A percentile compares a stretch with the other conserved stretches of the same genome.
phyloP scores from a whole-genome alignment of 2,797 vertebrate genomes.

The Mormyrops boulengeri region DNA sequence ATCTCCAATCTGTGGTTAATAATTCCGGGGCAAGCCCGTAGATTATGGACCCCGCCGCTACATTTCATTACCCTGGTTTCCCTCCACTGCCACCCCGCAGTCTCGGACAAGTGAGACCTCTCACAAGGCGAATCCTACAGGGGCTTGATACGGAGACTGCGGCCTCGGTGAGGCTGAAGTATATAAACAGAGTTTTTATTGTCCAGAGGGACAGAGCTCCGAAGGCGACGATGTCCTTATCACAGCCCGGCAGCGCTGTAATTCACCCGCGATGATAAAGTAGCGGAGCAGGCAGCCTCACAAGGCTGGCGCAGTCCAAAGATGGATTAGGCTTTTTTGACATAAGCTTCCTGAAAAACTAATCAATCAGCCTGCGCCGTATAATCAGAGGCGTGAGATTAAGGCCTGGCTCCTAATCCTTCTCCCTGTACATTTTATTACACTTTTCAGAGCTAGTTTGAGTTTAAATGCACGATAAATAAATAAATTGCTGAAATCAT shows the following conservation, averaged over 20 bases:
- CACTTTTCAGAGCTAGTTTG: slow-evolving; percentile 61
- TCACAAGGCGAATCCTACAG: slow-evolving; percentile 58
- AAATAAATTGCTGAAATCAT: slow-evolving; percentile 64
- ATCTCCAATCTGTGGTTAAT: slow-evolving; percentile 55
- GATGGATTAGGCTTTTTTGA: slow-evolving; percentile 92
- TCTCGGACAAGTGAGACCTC: slow-evolving; percentile 16
- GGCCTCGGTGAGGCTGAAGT: slow-evolving; percentile 60
- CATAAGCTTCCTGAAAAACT: slow-evolving; percentile 87
- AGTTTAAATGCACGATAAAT: slow-evolving; percentile 58
- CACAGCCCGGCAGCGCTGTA: slow-evolving; percentile 83
- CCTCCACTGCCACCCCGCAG: neutral
- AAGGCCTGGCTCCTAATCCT: slow-evolving; percentile 78
- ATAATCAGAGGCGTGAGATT: slow-evolving; percentile 81
- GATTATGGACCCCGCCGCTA: slow-evolving; percentile 39
- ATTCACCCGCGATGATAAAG: slow-evolving; percentile 84
- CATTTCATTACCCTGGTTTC: slow-evolving; percentile 15
- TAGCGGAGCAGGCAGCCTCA: slow-evolving; percentile 79
- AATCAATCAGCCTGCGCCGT: slow-evolving; percentile 86
- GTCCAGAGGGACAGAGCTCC: slow-evolving; percentile 67
- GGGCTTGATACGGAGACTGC: slow-evolving; percentile 65
- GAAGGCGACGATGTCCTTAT: slow-evolving; percentile 84
- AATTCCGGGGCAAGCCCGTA: slow-evolving; percentile 40
- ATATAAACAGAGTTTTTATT: slow-evolving; percentile 84
- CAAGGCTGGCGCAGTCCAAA: slow-evolving; percentile 86
- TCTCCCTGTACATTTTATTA: slow-evolving; percentile 77